Base-by-base conservation (phyloP, 2,797 vertebrate genomes). In the Tadarida brasiliensis region DNA sequence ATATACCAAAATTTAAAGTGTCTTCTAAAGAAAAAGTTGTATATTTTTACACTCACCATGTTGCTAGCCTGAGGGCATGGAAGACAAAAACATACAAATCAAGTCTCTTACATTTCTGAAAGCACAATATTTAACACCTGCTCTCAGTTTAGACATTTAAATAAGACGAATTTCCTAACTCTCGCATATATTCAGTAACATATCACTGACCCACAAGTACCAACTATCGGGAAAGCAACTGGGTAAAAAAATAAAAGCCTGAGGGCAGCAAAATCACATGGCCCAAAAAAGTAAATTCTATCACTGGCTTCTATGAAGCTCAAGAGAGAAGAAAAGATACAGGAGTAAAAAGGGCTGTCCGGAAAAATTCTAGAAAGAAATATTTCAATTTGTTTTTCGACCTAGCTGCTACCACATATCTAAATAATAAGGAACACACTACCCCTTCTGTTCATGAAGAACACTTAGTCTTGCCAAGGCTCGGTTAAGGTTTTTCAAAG, bases 11-110 rank as follows among this genome's bases (percentile, higher is more conserved):
- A 24, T 82, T 54, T 94, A 96, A 97, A 97, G 95, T 74, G 93
- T 96, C 80, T 77, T 76, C 30, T 77, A 54, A 77, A 77, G 74
- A 54, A 22, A 22, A 98, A 98, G 97, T 91, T 82, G 71, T 51
- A 7, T 88, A 92, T 95, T 98, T 97, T 94, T 96, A 97, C 98
- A 99, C 99, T 99, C 98, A 99, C 99, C 99, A 99, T 99, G 97
- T 99, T 99, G 99, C 99, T 99, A 99, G 99, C 99, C 99, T 99
- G 99, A 99, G 98, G 98, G 99, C 99, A 98, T 99, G 99, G 97
- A 98, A 99, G 98, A 99, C 96, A 99, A 98, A 98, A 98, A 98
- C 97, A 98, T 47, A 98, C 94, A 95, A 94, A 95, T 98, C 97
- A 97, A 90, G 97, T 95, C 96, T 98, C 95, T 33, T 97, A 97